phyloP scores from a whole-genome alignment of 2,113 vertebrate species.

The Montifringilla adamsi region DNA sequence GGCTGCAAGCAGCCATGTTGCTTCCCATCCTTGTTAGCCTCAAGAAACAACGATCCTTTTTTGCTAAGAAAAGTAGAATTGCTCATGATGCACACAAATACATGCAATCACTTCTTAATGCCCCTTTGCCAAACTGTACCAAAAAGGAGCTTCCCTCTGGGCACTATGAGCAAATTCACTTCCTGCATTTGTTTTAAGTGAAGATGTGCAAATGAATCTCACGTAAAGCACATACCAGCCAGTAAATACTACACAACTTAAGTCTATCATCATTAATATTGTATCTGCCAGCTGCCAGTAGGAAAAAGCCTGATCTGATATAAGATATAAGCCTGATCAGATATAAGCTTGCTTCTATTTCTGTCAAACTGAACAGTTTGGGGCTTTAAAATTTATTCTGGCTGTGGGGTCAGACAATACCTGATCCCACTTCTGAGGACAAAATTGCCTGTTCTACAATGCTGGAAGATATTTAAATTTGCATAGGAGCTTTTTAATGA shows the following conservation, averaged over 20 bases:
- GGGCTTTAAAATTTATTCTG: not conserved
- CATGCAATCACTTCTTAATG: not conserved
- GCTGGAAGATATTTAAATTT: not conserved
- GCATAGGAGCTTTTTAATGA: not conserved
- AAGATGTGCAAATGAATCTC: not conserved
- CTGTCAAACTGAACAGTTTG: not conserved
- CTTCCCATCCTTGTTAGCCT: not conserved
- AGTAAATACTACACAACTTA: not conserved
- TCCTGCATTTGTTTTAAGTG: not conserved
- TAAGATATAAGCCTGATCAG: not conserved
- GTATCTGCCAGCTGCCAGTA: not conserved
- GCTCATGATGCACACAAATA: not conserved
- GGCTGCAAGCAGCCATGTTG: not conserved
- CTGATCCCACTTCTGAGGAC: not conserved
- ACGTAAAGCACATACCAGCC: not conserved
- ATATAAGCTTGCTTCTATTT: not conserved
- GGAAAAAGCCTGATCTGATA: not conserved
- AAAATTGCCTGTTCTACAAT: not conserved
- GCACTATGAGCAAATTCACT: fast-evolving
- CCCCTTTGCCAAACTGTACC: not conserved
- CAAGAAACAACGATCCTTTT: not conserved
- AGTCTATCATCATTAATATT: not conserved
- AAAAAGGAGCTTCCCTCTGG: not conserved
- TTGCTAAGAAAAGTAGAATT: not conserved
- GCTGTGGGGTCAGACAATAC: not conserved